A percentile compares a stretch with the other conserved stretches of the same genome.
phyloP scores from a whole-genome alignment of 2,888 invertebrate species.

The Gerris lacustris region DNA sequence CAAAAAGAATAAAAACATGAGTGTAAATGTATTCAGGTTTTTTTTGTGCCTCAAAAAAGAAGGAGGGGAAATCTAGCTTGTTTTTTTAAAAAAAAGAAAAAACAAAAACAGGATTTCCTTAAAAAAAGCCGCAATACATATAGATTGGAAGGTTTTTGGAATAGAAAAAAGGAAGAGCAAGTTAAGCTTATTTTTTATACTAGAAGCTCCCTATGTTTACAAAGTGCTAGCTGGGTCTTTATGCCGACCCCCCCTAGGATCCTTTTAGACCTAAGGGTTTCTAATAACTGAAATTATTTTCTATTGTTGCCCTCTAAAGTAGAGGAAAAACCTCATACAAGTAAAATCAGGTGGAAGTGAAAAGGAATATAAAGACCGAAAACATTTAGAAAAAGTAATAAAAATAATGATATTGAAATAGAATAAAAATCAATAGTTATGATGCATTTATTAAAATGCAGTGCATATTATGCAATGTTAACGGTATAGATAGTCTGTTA shows the following conservation, averaged over 20 bases:
- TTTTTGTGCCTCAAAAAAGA: not conserved
- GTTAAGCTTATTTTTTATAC: not conserved
- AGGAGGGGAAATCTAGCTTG: not conserved
- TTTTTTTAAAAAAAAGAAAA: no score
- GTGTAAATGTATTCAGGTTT: conserved; percentile 1
- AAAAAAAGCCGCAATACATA: conserved; percentile 1
- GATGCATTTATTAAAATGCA: no score
- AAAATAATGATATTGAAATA: no score
- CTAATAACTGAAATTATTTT: no score
- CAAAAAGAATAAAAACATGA: not conserved
- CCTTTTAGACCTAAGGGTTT: no score
- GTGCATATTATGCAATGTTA: no score
- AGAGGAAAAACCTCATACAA: not conserved
- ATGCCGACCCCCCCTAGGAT: no score
- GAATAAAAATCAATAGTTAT: no score
- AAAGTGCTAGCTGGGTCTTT: not conserved
- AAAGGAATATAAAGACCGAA: no score
- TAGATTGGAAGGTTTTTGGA: not conserved
- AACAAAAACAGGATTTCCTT: not conserved
- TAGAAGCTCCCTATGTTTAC: not conserved
- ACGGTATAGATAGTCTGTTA: no score
- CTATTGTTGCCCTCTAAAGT: no score
- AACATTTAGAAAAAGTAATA: no score
- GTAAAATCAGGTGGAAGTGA: not conserved
- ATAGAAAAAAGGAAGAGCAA: not conserved